phyloP scores from a whole-genome alignment of 1,140 invertebrate species.

The Heliothis subflexa region DNA sequence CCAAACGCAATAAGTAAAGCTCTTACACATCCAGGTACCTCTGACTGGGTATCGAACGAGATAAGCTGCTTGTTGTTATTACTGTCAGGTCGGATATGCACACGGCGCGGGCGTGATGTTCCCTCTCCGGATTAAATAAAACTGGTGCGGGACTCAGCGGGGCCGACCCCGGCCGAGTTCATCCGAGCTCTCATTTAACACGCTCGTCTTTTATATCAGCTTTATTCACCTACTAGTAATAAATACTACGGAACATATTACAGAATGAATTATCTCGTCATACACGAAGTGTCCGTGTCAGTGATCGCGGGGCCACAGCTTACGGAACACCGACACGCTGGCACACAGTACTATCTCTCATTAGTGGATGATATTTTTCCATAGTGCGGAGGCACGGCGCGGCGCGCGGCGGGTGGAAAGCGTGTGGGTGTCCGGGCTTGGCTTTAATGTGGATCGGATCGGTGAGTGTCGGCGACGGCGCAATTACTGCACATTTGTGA shows the following conservation, averaged over 20 bases:
- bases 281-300: not conserved
- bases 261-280: slow-evolving; percentile 25
- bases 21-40: no score
- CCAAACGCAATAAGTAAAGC: no score
- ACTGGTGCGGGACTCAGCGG: no score
- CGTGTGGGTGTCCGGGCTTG: not conserved
- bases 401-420: not conserved
- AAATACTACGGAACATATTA: not conserved
- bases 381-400: not conserved
- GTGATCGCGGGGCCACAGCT: not conserved
- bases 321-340: not conserved
- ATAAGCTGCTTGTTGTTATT: no score
- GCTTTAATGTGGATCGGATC: slow-evolving; percentile 27
- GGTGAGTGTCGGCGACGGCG: slow-evolving; percentile 18
- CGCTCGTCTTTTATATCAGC: not conserved
- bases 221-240: not conserved
- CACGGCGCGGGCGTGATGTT: no score
- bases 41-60: no score
- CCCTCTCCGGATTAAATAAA: no score
- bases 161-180: not conserved
- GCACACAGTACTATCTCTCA: not conserved
- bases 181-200: not conserved
- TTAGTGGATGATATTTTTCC: not conserved
- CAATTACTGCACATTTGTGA: slow-evolving; percentile 35
- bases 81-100: no score